A percentile compares a stretch with the other conserved stretches of the same genome.
phyloP scores from a whole-genome alignment of 2,888 invertebrate genomes.

The Drosophila imparisetae region DNA sequence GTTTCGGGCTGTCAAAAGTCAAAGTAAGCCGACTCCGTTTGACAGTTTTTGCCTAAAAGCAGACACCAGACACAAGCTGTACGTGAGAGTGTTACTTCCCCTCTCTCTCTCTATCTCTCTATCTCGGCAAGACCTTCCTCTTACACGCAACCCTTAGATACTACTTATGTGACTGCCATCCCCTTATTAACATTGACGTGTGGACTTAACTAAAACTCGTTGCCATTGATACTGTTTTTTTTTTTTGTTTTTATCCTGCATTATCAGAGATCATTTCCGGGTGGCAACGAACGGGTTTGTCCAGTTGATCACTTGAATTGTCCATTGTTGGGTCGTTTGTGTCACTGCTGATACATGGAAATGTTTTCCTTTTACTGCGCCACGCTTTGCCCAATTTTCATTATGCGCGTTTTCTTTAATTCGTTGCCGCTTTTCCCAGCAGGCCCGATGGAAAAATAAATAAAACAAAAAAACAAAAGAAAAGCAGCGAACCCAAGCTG shows the following conservation, averaged over 20 bases:
- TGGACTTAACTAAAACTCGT: conserved; percentile 55
- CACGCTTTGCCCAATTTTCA: conserved; percentile 44
- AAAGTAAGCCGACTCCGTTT: conserved; percentile 69
- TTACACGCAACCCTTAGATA: conserved; percentile 36
- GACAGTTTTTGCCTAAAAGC: conserved; percentile 60
- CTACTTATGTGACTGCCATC: conserved; percentile 38
- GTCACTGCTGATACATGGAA: conserved; percentile 41
- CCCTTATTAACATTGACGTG: conserved; percentile 68
- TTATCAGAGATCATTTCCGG: conserved; percentile 40
- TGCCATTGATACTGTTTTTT: conserved; percentile 65
- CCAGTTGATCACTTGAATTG: conserved; percentile 35
- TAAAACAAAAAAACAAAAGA: neutral
- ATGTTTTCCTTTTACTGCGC: conserved; percentile 29
- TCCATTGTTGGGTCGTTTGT: conserved; percentile 33
- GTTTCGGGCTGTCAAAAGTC: conserved; percentile 73
- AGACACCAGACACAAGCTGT: conserved; percentile 44
- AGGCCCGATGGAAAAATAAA: conserved; percentile 4
- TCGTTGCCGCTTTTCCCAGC: conserved; percentile 53
- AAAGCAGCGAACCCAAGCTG: conserved; percentile 4
- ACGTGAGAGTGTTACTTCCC: conserved; percentile 35
- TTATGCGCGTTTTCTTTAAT: conserved; percentile 67
- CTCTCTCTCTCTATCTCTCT: neutral
- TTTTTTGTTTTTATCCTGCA: neutral
- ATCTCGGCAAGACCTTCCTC: neutral
- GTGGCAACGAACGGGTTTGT: conserved; percentile 39